A percentile compares a stretch with the other conserved stretches of the same genome.
These are phyloP conservation scores for Carcharodon carcharias DNA, from an alignment of 2,797 vertebrate genomes.

Conservation along the genomic window DNA sequence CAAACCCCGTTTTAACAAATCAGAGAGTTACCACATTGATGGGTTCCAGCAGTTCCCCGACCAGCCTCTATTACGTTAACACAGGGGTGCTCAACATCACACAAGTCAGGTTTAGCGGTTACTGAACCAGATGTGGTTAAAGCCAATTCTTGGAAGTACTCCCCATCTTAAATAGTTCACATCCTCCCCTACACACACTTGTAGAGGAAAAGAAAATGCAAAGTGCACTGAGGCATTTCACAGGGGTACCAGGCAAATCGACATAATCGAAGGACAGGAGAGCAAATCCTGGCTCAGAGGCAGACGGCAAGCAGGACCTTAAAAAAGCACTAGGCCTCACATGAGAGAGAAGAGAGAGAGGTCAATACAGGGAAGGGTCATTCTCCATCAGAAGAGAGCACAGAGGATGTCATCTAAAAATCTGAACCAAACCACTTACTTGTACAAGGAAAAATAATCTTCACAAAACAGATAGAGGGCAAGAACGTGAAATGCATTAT, in stretches of 20 bases:
- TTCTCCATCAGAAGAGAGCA: background rate
- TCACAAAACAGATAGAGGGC: background rate
- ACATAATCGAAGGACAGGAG: background rate
- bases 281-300: background rate
- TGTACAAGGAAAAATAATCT: background rate
- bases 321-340: no score
- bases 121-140: background rate
- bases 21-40: no score
- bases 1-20: no score
- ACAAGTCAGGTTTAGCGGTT: background rate
- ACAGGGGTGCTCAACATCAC: background rate
- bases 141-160: background rate
- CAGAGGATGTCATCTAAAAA: background rate
- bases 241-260: no score
- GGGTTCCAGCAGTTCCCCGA: no score
- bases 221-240: no score
- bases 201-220: no score
- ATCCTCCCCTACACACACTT: no score
- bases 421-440: background rate
- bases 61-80: no score
- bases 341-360: no score
- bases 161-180: background rate
- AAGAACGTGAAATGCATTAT: background rate
- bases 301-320: background rate
- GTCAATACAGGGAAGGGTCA: background rate